Evolutionary conservation across 2,113 vertebrate genomes (phyloP).

Genomic region (Catharus minimus): DNA sequence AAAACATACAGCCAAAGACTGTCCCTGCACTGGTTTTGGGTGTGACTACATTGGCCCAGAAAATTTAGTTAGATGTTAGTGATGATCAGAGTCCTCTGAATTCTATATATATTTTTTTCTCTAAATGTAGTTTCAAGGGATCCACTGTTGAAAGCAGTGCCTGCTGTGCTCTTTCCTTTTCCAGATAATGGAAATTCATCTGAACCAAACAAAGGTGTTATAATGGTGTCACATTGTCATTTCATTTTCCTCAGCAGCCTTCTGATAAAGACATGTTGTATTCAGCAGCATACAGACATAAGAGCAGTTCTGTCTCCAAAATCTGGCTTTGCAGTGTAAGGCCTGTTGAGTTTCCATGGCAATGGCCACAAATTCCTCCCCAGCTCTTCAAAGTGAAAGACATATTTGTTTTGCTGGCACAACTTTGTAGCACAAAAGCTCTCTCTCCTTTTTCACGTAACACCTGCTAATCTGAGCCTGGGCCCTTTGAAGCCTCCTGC

Average conservation of each 20-base stretch:
- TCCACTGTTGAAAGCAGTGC: not conserved
- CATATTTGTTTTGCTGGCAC: conserved; percentile 95
- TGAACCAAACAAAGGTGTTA: not conserved
- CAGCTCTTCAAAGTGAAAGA: conserved; percentile 87
- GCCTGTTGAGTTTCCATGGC: conserved; percentile 85
- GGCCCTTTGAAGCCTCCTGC: conserved; percentile 77
- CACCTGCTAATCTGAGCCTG: conserved; percentile 87
- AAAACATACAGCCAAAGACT: not conserved
- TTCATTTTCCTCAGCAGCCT: not conserved
- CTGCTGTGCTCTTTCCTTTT: not conserved
- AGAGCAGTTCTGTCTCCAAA: conserved; percentile 28
- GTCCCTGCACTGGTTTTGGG: not conserved
- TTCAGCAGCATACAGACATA: conserved; percentile 19
- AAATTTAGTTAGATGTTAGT: not conserved
- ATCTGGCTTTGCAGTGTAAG: conserved; percentile 60
- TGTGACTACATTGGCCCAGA: not conserved
- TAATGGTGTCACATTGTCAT: not conserved
- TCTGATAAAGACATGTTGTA: conserved; percentile 10
- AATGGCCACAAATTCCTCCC: conserved; percentile 85
- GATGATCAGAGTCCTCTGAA: not conserved
- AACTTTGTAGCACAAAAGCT: conserved; percentile 85
- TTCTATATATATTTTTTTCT: not conserved
- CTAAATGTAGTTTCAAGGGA: not conserved
- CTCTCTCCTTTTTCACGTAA: conserved; percentile 81
- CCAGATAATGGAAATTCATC: not conserved